These are phyloP conservation scores for Enteromius mattozi DNA, from an alignment of 2,797 vertebrate species.

Conservation along the genomic window DNA sequence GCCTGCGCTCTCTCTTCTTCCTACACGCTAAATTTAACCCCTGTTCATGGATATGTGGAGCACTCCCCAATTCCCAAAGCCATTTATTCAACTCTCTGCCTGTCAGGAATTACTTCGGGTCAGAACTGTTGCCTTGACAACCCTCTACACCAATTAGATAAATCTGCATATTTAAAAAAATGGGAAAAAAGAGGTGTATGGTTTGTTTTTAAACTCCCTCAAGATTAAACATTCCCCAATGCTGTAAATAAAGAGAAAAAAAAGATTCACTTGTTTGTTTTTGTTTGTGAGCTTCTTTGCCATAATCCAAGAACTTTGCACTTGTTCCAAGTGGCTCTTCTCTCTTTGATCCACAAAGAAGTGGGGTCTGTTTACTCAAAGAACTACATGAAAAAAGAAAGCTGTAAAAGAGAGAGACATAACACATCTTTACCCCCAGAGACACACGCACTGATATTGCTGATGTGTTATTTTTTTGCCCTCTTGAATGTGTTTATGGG, in stretches of 20 bases:
- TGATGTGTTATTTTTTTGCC: conserved; percentile 27
- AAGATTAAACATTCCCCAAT: conserved; percentile 19
- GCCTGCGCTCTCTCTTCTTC: conserved; percentile 52
- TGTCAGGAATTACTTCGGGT: conserved; percentile 75
- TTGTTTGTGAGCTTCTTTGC: conserved; percentile 62
- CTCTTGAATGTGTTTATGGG: neutral
- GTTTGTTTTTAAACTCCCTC: conserved; percentile 52
- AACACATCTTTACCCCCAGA: conserved; percentile 25
- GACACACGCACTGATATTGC: neutral
- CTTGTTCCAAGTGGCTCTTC: conserved; percentile 60
- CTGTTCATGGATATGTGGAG: conserved; percentile 72
- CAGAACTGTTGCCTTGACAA: conserved; percentile 73
- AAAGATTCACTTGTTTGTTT: conserved; percentile 57
- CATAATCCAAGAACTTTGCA: conserved; percentile 59
- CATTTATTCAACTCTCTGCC: conserved; percentile 77
- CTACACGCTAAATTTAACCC: conserved; percentile 76
- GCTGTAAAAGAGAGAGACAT: neutral
- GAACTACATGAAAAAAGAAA: conserved; percentile 47
- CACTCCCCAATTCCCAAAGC: conserved; percentile 77
- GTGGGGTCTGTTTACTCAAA: conserved; percentile 53
- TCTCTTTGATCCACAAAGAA: conserved; percentile 63
- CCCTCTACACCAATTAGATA: conserved; percentile 71
- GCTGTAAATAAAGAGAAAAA: conserved; percentile 53
- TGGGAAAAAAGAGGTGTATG: conserved; percentile 54
- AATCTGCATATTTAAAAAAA: conserved; percentile 65